Conservation (phyloP, 2,113 vertebrate species). For the Mesoclemmys tuberculata region DNA sequence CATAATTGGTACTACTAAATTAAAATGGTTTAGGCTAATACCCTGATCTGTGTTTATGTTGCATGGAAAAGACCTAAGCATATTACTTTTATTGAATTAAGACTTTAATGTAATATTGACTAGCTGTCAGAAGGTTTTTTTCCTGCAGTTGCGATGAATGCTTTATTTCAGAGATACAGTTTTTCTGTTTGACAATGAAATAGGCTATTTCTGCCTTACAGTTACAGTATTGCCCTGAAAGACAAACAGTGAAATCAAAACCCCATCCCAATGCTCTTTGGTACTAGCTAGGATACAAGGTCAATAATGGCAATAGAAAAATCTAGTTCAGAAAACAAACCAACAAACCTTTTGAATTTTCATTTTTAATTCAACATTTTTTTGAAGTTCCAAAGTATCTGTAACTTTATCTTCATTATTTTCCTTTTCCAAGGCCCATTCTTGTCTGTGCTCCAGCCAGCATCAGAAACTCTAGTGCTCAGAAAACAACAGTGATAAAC, state of each 20-base stretch:
- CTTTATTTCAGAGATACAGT: neutral
- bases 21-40: neutral
- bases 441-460: neutral
- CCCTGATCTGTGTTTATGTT: neutral
- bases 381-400: neutral
- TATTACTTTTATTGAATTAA: neutral
- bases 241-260: neutral
- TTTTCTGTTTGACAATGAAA: neutral
- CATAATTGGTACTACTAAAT: neutral
- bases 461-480: neutral
- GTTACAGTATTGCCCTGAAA: neutral
- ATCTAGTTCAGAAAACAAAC: neutral
- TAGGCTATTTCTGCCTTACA: neutral
- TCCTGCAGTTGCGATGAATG: neutral
- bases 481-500: neutral
- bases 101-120: neutral
- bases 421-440: neutral
- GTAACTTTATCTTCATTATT: neutral
- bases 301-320: neutral
- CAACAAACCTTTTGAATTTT: neutral
- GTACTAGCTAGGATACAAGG: neutral
- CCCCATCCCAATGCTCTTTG: neutral
- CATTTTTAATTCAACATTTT: neutral
- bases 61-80: neutral
- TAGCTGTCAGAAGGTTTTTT: neutral